phyloP scores from a whole-genome alignment of 2,113 vertebrate genomes.

The Aleadryas rufinucha region DNA sequence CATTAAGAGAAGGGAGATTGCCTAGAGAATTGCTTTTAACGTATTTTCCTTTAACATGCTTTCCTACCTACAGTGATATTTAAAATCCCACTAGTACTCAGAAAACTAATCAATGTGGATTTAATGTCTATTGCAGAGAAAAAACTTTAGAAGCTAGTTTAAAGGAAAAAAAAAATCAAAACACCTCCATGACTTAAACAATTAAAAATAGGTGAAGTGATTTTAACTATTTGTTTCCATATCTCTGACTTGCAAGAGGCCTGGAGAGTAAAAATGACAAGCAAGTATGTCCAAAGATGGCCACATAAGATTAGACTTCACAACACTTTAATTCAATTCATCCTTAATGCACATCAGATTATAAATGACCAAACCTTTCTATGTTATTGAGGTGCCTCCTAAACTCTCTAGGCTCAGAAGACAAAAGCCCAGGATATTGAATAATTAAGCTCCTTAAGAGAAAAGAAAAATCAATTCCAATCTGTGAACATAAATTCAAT shows the following conservation, averaged over 20 bases:
- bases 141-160: background rate
- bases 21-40: background rate
- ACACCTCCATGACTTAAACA: background rate
- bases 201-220: background rate
- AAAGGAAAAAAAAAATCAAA: background rate
- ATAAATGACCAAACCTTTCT: background rate
- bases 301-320: background rate
- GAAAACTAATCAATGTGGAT: background rate
- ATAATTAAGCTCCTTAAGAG: conserved; percentile 40
- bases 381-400: background rate
- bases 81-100: background rate
- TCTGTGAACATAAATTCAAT: background rate
- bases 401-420: background rate
- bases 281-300: background rate
- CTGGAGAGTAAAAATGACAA: background rate
- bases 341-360: background rate
- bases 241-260: background rate
- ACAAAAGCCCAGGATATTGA: background rate
- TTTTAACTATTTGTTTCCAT: background rate
- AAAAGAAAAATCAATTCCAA: conserved; percentile 33
- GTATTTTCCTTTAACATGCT: background rate
- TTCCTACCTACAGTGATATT: background rate
- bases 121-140: background rate
- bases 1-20: background rate
- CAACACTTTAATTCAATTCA: background rate